Percentiles rank a stretch among this genome's conserved stretches.
Evolutionary conservation across 2,888 invertebrate species (phyloP).

Genomic region (Ramazzottius varieornatus): DNA sequence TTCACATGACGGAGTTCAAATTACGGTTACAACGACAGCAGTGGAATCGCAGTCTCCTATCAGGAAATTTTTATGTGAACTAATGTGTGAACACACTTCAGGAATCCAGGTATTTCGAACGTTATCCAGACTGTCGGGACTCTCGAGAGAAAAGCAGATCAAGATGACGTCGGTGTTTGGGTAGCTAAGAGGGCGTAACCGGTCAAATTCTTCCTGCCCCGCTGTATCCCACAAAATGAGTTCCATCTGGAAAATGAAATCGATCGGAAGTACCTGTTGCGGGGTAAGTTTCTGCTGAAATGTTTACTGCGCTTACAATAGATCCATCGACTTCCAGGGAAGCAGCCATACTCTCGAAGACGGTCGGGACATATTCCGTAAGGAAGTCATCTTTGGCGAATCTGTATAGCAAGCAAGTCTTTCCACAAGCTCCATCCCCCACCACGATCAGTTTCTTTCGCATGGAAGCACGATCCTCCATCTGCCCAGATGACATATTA

Average conservation of each 20-base stretch:
- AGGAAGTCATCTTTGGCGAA: not conserved
- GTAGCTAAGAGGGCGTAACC: not conserved
- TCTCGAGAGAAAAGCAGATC: not conserved
- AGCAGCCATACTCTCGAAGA: not conserved
- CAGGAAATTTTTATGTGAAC: not conserved
- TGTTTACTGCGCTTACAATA: not conserved
- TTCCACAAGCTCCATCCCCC: slow-evolving; percentile 1
- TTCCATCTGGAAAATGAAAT: not conserved
- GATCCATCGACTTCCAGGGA: not conserved
- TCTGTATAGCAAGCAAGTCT: not conserved
- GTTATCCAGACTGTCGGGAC: not conserved
- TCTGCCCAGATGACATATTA: too few species aligned
- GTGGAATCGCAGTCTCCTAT: too few species aligned
- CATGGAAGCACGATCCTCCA: not conserved
- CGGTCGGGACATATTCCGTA: not conserved
- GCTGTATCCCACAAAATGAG: slow-evolving; percentile 2
- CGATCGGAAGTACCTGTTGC: not conserved
- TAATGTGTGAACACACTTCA: not conserved
- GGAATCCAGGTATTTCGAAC: not conserved
- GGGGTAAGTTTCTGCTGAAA: not conserved
- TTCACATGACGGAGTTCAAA: too few species aligned
- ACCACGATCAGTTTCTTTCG: not conserved
- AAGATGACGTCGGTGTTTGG: not conserved
- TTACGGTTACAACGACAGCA: too few species aligned
- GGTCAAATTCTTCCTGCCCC: not conserved